Conservation (phyloP, 1,140 invertebrate genomes). For the Cotesia chilonis region DNA sequence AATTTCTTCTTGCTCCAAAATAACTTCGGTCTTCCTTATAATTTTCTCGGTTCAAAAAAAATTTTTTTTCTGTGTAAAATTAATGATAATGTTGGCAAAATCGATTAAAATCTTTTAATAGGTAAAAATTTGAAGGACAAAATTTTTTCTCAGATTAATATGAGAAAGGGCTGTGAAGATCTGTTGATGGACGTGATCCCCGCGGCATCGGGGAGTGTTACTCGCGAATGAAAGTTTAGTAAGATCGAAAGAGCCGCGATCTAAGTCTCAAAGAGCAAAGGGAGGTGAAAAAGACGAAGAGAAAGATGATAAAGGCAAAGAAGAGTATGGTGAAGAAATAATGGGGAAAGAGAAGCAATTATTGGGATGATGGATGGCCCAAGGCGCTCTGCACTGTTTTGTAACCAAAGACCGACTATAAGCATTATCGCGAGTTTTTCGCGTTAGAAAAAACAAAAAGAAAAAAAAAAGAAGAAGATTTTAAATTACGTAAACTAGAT, state of each 20-base stretch:
- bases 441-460: conserved; percentile 25
- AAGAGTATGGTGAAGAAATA: conserved; percentile 38
- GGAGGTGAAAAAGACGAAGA: too few relatives aligned
- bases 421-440: conserved; percentile 31
- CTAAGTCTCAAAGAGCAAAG: too few relatives aligned
- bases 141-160: too few relatives aligned
- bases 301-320: conserved; percentile 18
- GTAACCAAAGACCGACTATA: conserved; percentile 51
- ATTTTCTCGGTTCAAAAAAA: too few relatives aligned
- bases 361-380: conserved; percentile 65
- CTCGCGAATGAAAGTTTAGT: conserved; percentile 11
- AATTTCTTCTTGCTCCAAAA: too few relatives aligned
- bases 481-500: not conserved
- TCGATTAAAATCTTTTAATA: too few relatives aligned
- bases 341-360: conserved; percentile 64
- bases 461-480: not conserved
- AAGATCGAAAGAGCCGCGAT: not conserved
- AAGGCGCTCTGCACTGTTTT: conserved; percentile 53
- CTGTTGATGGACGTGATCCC: conserved; percentile 12
- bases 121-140: too few relatives aligned
- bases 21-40: too few relatives aligned
- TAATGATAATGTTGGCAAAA: too few relatives aligned
- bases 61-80: too few relatives aligned
- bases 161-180: not conserved
- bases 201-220: conserved; percentile 23